Percentiles rank a stretch among this genome's conserved stretches.
Conservation (phyloP, 2,797 vertebrate species). For the Iguana delicatissima region DNA sequence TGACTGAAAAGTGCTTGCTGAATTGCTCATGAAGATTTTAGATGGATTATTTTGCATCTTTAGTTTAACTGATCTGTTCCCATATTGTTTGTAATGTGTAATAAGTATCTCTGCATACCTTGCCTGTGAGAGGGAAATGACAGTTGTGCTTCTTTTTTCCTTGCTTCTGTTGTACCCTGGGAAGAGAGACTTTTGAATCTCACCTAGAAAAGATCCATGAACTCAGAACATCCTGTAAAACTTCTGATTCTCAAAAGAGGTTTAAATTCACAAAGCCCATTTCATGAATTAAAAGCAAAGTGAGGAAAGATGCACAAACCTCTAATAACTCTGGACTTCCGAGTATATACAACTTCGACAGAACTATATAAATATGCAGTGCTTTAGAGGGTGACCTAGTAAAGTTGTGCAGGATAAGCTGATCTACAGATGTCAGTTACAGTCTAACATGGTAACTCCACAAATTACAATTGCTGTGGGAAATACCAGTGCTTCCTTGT, state of each 20-base stretch:
- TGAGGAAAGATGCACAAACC: background rate
- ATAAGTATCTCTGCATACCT: background rate
- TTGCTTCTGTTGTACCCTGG: background rate
- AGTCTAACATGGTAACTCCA: background rate
- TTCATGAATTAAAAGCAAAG: background rate
- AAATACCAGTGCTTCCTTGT: background rate
- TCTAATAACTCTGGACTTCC: background rate
- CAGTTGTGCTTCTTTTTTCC: background rate
- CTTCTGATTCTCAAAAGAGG: background rate
- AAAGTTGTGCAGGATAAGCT: background rate
- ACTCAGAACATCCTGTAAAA: background rate
- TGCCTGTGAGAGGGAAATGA: background rate
- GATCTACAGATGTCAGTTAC: background rate
- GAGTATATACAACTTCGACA: background rate
- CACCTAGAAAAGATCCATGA: background rate
- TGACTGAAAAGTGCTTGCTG: constrained; percentile 15
- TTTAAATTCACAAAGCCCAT: background rate
- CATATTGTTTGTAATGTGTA: constrained; percentile 4
- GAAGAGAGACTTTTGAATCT: background rate
- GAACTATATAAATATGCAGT: background rate
- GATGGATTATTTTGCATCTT: constrained; percentile 7
- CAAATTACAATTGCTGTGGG: too few species aligned
- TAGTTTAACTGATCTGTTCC: constrained; percentile 21
- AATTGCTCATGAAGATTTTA: constrained; percentile 11
- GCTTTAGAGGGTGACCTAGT: background rate